These are phyloP conservation scores for Noctuana brunneofusca DNA, from an alignment of 2,888 invertebrate genomes.

Conservation along the genomic window DNA sequence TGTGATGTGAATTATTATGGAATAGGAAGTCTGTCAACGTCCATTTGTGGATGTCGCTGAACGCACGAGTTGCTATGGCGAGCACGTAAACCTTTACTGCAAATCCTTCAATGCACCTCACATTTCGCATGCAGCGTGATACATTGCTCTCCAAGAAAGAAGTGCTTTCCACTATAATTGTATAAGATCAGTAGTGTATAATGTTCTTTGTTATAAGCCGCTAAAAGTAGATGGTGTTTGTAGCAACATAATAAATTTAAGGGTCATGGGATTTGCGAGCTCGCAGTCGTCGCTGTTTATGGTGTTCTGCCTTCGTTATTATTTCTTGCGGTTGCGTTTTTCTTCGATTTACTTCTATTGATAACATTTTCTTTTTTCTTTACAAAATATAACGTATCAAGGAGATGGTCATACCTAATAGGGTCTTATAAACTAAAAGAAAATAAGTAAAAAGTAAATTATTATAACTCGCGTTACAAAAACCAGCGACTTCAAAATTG, in stretches of 20 bases:
- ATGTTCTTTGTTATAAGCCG: not conserved
- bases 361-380: conserved; percentile 21
- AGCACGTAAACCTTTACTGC: conserved; percentile 40
- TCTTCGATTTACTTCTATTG: conserved; percentile 35
- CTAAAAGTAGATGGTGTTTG: conserved; percentile 12
- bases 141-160: conserved; percentile 13
- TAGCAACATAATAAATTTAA: conserved; percentile 21
- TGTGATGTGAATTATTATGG: conserved; percentile 34
- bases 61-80: conserved; percentile 41
- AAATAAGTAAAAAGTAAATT: no score
- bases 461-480: no score
- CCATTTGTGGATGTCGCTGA: conserved; percentile 51
- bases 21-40: conserved; percentile 51
- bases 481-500: not conserved
- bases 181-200: conserved; percentile 6
- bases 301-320: conserved; percentile 32
- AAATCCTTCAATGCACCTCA: conserved; percentile 18
- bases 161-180: not conserved
- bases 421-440: no score
- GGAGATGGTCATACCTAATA: no score
- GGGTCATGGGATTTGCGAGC: conserved; percentile 34
- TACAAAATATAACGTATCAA: not conserved
- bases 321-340: conserved; percentile 30
- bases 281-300: conserved; percentile 27
- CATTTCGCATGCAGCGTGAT: conserved; percentile 9